Conservation (phyloP, 2,888 invertebrate species). For the Barypeithes pellucidus region DNA sequence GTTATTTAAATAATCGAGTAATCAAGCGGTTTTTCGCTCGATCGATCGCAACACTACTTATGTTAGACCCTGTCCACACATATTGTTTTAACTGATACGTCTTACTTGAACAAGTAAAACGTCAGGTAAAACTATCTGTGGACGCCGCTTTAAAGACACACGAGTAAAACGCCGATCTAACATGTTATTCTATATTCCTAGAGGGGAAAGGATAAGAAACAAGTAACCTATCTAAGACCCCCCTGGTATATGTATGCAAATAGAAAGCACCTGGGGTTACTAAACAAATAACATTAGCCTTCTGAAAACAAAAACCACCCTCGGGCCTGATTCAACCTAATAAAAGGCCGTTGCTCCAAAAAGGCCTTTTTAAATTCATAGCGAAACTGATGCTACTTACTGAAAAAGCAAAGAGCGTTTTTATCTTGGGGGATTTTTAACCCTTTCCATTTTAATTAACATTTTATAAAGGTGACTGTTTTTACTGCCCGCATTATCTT, state of each 20-base stretch:
- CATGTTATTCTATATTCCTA: not conserved
- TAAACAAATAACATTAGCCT: constrained; percentile 7
- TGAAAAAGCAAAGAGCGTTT: constrained; percentile 6
- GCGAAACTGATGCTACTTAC: constrained; percentile 14
- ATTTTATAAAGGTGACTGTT: constrained; percentile 30
- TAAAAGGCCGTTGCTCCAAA: constrained; percentile 16
- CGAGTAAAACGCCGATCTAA: not conserved
- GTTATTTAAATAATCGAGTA: too few species aligned
- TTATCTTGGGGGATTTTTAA: constrained; percentile 24
- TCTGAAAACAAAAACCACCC: constrained; percentile 20
- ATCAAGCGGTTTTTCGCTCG: too few species aligned
- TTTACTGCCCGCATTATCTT: constrained; percentile 7
- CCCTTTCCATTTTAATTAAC: constrained; percentile 25
- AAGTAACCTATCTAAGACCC: not conserved
- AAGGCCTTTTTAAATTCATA: constrained; percentile 23
- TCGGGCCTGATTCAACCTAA: constrained; percentile 3
- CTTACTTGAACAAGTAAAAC: too few species aligned
- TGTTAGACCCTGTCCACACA: too few species aligned
- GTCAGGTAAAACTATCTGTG: too few species aligned
- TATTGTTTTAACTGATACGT: too few species aligned
- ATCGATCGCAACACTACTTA: too few species aligned
- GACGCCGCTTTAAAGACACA: too few species aligned
- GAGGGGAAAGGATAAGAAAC: not conserved
- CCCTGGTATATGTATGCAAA: constrained; percentile 9
- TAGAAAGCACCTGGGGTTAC: constrained; percentile 11